Evolutionary conservation across 2,113 vertebrate genomes (phyloP).

Genomic region (Columbina picui): DNA sequence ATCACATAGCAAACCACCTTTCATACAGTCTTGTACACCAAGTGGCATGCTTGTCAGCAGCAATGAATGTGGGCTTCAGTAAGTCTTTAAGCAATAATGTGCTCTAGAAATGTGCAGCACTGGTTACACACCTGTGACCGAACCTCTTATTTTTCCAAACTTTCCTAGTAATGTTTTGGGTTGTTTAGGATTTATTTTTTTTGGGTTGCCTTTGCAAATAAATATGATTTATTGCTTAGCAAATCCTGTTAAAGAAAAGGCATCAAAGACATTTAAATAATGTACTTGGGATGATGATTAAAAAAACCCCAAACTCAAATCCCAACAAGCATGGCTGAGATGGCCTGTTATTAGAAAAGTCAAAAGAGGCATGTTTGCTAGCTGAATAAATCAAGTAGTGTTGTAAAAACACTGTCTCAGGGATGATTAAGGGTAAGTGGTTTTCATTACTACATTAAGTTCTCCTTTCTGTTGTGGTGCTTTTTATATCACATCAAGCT

Average conservation of each 20-base stretch:
- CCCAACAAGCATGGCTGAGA: constrained; percentile 7
- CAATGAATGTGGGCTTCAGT: constrained; percentile 42
- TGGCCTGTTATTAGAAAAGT: constrained; percentile 43
- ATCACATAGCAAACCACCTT: not conserved
- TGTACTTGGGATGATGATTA: not conserved
- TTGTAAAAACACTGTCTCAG: constrained; percentile 54
- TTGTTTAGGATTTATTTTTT: not conserved
- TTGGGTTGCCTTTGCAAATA: not conserved
- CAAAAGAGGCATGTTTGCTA: constrained; percentile 28
- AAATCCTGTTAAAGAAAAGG: constrained; percentile 32
- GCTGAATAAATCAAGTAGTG: constrained; percentile 34
- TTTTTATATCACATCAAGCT: constrained; percentile 39
- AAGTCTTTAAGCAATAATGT: not conserved
- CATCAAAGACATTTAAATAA: constrained; percentile 47
- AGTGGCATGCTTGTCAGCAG: constrained; percentile 44
- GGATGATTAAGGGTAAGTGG: constrained; percentile 56
- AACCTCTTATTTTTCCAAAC: not conserved
- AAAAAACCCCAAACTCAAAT: constrained; percentile 16
- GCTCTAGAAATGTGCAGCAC: not conserved
- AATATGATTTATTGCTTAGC: constrained; percentile 17
- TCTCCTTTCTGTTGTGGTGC: constrained; percentile 53
- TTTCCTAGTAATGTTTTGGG: not conserved
- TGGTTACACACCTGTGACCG: not conserved
- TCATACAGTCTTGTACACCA: not conserved
- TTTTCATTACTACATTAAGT: constrained; percentile 56